These are phyloP conservation scores for Pristionchus arcanus DNA, from an alignment of 2,888 invertebrate species.

Conservation along the genomic window DNA sequence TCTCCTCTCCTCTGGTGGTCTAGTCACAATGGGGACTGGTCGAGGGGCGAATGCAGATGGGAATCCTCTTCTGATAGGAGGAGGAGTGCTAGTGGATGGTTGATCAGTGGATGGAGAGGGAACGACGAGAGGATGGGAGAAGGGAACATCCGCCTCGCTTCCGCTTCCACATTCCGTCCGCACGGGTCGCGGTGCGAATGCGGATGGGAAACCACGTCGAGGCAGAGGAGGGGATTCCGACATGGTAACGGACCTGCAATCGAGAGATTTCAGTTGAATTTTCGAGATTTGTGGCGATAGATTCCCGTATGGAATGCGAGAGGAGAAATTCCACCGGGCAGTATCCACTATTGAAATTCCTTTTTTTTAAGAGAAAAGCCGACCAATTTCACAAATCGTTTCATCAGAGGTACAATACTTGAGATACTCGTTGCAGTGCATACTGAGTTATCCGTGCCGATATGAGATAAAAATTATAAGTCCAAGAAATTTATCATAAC, in stretches of 20 bases:
- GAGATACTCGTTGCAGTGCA: not conserved
- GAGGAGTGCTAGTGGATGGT: not conserved
- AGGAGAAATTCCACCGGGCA: too few relatives aligned
- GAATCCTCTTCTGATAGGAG: not conserved
- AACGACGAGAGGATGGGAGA: not conserved
- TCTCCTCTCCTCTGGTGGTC: not conserved
- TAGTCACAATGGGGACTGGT: not conserved
- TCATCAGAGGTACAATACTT: not conserved
- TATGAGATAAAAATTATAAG: not conserved
- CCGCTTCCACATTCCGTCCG: not conserved
- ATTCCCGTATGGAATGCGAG: too few relatives aligned
- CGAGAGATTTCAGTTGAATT: not conserved
- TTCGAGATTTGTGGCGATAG: too few relatives aligned
- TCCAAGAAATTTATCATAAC: not conserved
- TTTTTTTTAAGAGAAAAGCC: too few relatives aligned
- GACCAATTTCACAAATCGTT: too few relatives aligned
- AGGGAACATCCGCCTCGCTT: not conserved
- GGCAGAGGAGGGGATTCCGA: not conserved
- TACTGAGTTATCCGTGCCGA: not conserved
- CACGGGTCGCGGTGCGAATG: slow-evolving; percentile 3
- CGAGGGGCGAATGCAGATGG: not conserved
- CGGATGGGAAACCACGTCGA: slow-evolving; percentile 3
- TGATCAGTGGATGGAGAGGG: not conserved
- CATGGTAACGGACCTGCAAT: not conserved
- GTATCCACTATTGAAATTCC: too few relatives aligned